A percentile compares a stretch with the other conserved stretches of the same genome.
These are phyloP conservation scores for Heterohyrax brucei DNA, from an alignment of 2,797 vertebrate species.

Conservation along the genomic window DNA sequence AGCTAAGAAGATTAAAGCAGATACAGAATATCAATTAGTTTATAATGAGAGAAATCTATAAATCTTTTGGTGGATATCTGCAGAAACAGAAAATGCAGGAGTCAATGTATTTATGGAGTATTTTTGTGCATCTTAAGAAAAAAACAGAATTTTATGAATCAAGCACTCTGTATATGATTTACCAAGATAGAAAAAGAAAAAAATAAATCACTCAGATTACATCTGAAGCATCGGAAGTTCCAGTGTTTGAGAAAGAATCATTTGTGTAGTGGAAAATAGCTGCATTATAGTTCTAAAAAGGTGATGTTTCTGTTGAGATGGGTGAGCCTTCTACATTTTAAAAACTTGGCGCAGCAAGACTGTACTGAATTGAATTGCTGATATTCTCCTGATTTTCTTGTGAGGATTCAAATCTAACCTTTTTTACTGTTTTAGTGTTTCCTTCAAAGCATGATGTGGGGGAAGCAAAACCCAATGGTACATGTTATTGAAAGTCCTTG, in stretches of 20 bases:
- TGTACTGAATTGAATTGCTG: conserved; percentile 18
- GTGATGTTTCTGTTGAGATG: conserved; percentile 58
- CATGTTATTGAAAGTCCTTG: background rate
- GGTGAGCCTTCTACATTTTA: conserved; percentile 61
- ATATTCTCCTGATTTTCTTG: conserved; percentile 42
- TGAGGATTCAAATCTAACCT: background rate
- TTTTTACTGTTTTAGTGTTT: conserved; percentile 43
- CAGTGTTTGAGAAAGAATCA: conserved; percentile 44
- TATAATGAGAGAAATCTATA: conserved; percentile 88
- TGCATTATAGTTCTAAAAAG: conserved; percentile 73
- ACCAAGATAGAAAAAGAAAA: conserved; percentile 23
- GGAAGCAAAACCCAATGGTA: background rate
- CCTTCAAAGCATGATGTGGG: conserved; percentile 15
- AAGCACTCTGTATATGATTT: conserved; percentile 73
- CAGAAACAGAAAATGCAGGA: conserved; percentile 87
- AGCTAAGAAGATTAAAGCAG: conserved; percentile 84
- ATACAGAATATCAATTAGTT: conserved; percentile 87
- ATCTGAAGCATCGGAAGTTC: conserved; percentile 73
- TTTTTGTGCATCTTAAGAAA: conserved; percentile 71
- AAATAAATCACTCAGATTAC: conserved; percentile 53
- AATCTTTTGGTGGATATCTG: conserved; percentile 83
- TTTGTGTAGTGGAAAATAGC: conserved; percentile 76
- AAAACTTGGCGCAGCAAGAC: conserved; percentile 10
- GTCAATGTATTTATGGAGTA: conserved; percentile 84
- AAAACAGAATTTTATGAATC: conserved; percentile 68